These are phyloP conservation scores for Acronicta psi DNA, from an alignment of 2,888 invertebrate genomes.

Conservation along the genomic window DNA sequence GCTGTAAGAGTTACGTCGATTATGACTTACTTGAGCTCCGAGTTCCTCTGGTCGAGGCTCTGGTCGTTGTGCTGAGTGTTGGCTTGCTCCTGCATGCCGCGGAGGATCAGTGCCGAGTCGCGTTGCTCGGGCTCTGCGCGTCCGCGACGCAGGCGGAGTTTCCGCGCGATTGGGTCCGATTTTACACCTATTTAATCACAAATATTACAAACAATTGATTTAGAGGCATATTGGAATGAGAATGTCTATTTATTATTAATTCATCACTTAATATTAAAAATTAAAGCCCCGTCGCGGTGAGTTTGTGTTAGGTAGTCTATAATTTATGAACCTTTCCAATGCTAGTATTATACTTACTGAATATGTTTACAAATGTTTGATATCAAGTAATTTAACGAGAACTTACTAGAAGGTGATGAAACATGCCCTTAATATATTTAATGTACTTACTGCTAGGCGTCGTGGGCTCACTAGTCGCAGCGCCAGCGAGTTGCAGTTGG, in stretches of 20 bases:
- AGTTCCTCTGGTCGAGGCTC: conserved; percentile 87
- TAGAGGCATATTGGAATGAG: no score
- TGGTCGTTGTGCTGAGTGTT: conserved; percentile 92
- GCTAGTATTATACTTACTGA: no score
- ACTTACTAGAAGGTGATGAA: no score
- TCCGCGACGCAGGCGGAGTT: conserved; percentile 95
- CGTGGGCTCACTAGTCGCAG: conserved; percentile 93
- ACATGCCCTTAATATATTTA: no score
- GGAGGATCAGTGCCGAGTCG: conserved; percentile 96
- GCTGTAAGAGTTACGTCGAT: background rate
- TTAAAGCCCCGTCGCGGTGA: no score
- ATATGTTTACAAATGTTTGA: no score
- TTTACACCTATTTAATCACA: conserved; percentile 67
- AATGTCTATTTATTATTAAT: no score
- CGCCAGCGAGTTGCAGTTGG: conserved; percentile 97
- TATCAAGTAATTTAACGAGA: no score
- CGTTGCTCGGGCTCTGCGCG: conserved; percentile 91
- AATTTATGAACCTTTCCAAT: no score
- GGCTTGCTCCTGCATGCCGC: conserved; percentile 91
- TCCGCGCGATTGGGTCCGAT: conserved; percentile 97
- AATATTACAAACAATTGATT: background rate
- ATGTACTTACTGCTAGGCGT: conserved; percentile 90
- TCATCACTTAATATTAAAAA: no score
- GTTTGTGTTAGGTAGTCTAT: no score
- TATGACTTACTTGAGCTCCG: conserved; percentile 91